Base-by-base conservation (phyloP, 2,797 vertebrate genomes). In the Danio choprae region DNA sequence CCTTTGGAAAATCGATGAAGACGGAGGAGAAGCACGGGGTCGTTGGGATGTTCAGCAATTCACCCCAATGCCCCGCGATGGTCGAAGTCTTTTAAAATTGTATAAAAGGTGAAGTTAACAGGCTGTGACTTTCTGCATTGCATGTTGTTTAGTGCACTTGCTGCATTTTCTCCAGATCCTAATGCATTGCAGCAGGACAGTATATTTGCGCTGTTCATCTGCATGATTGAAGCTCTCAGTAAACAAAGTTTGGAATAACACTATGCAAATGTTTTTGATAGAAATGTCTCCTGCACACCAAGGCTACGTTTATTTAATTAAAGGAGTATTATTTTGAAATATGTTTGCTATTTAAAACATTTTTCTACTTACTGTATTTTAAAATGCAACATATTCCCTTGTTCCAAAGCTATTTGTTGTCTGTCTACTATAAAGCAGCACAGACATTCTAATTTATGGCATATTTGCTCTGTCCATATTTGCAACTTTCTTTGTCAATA, bases 1-100 rank as follows among this genome's bases (percentile, higher is more conserved):
- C 81, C 74, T 80, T 75, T 65, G 81, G 60, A 44, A 59, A 77
- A 90, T 90, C 86, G 85, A 87, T 86, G 16, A 75, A 67, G 79
- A n/a, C 29, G 36, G 29, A 69, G 36, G 43, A 73, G 73, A 50
- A 76, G 29, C 81, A 9, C 68, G 46, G 71, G 64, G 80, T 51
- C 44, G 38, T 51, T 68, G 74, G 40, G 36, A 18, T 51, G 16
- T 38, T n/a, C 41, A 20, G 29, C 38, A 65, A 4, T 70, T 63
- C 58, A 15, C 13, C 73, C 18, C n/a, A 69, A 18, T 41, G 29
- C 43, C 58, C 36, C 74, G 64, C 8, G 15, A 18, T 0, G 12
- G 18, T 44, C 36, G 56, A 74, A 40, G 44, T 50, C 46, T 8
- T 79, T 48, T 53, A 63, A 62, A 53, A 43, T 41, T 53, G 46